Conservation (phyloP, 2,113 vertebrate species). For the Columba janthina region DNA sequence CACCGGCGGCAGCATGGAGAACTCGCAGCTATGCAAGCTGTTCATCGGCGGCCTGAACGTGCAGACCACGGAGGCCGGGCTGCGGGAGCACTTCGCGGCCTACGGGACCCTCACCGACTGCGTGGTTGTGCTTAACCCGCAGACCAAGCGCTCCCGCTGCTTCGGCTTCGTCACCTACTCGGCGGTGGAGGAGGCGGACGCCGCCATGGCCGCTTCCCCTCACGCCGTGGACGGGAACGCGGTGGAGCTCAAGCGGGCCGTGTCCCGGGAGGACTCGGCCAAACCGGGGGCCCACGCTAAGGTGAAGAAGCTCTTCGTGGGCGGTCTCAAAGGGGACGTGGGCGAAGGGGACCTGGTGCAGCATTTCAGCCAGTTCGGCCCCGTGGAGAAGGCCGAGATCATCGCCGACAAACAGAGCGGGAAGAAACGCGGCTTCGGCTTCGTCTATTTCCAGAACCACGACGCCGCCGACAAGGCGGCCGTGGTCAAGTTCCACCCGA, state of each 20-base stretch:
- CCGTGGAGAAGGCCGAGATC: slow-evolving; percentile 94
- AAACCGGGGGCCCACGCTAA: slow-evolving; percentile 92
- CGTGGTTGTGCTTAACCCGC: slow-evolving; percentile 88
- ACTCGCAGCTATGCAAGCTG: slow-evolving; percentile 93
- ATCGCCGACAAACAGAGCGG: slow-evolving; percentile 94
- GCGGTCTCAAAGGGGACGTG: slow-evolving; percentile 93
- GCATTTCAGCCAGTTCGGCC: slow-evolving; percentile 91
- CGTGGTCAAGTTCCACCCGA: slow-evolving; percentile 91
- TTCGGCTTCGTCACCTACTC: slow-evolving; percentile 97
- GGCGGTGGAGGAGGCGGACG: slow-evolving; percentile 89
- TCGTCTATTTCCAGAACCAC: slow-evolving; percentile 93
- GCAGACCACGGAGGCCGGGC: slow-evolving; percentile 92
- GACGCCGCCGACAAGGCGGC: slow-evolving; percentile 94
- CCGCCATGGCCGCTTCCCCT: slow-evolving; percentile 91
- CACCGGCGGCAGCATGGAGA: slow-evolving; percentile 79
- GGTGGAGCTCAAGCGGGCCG: slow-evolving; percentile 93
- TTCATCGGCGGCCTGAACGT: slow-evolving; percentile 96
- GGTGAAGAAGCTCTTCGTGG: slow-evolving; percentile 97
- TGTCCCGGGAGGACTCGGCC: slow-evolving; percentile 91
- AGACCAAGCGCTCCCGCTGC: slow-evolving; percentile 88
- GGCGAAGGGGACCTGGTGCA: slow-evolving; percentile 87
- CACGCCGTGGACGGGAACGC: slow-evolving; percentile 91
- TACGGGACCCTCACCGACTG: slow-evolving; percentile 91
- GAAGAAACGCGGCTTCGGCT: slow-evolving; percentile 96
- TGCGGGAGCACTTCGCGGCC: slow-evolving; percentile 93